These are phyloP conservation scores for Myrmecobius fasciatus DNA, from an alignment of 2,113 vertebrate species.

Conservation along the genomic window DNA sequence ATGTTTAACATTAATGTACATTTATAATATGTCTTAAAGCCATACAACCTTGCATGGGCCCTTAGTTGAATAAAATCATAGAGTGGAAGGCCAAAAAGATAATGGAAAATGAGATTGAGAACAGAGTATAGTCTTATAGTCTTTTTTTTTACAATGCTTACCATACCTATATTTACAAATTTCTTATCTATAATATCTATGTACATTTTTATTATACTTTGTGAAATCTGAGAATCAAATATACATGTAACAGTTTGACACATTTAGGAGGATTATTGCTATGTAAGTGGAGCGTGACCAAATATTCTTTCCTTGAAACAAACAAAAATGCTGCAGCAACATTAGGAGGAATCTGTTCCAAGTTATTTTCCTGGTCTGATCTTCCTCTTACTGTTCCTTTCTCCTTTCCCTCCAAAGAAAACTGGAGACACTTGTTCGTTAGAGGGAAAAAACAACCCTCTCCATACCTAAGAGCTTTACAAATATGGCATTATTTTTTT, in stretches of 20 bases:
- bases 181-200: neutral
- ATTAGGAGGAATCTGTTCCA: neutral
- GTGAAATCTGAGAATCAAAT: neutral
- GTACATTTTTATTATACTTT: neutral
- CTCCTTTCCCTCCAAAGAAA: conserved; percentile 16
- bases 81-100: neutral
- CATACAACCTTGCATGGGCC: neutral
- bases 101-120: neutral
- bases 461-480: neutral
- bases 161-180: neutral
- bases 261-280: neutral
- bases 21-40: neutral
- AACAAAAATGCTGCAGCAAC: neutral
- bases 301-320: neutral
- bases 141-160: neutral
- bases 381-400: neutral
- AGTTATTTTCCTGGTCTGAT: neutral
- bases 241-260: neutral
- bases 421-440: conserved; percentile 19
- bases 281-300: neutral
- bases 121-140: neutral
- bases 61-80: neutral
- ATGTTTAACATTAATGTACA: too few species aligned
- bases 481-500: neutral
- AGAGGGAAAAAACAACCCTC: neutral